Base-by-base conservation (phyloP, 2,797 vertebrate species). In the Thunnus albacares region DNA sequence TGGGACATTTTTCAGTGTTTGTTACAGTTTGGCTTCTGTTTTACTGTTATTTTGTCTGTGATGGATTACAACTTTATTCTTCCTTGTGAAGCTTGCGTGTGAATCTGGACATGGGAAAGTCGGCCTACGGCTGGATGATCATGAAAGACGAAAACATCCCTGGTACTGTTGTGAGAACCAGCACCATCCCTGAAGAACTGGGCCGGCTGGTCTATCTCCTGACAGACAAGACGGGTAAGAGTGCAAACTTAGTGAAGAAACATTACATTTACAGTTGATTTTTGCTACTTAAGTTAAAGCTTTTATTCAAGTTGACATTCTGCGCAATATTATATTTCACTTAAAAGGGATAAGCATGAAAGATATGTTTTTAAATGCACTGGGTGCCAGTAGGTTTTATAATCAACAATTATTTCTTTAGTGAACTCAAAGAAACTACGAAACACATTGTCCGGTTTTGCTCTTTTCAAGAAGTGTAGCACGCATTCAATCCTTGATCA, bases 31-130 rank as follows among this genome's bases (percentile, higher is more conserved):
- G 43, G 18, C 24, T 45, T 9, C 45, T 3, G 45, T 56, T 69
- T 52, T 26, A 24, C 35, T 41, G 22, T 60, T 2, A 8, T 22
- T 35, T 63, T 3, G 33, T 22, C 17, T 30, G 17, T 53, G 15
- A 15, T 41, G 22, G n/a, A 28, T 75, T 24, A 59, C 15, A n/a
- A 18, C 6, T 49, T 61, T 77, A 1, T 73, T 81, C 59, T 13
- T 59, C 18, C 62, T 0, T 77, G 10, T 69, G 26, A 33, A 99
- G 98, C 90, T 92, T 99, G 74, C 97, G 98, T 71, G 98, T 99
- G 24, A 99, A 99, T 90, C 94, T 99, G 91, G 98, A 99, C 94
- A 99, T 99, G 98, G 98, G 98, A 55, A 99, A 99, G 92, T 96
- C 97, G 0, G 97, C 97, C 0, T 99, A 98, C 15, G 98, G 97